Conservation (phyloP, 2,113 vertebrate genomes). For the Brachyhypopomus occidentalis region DNA sequence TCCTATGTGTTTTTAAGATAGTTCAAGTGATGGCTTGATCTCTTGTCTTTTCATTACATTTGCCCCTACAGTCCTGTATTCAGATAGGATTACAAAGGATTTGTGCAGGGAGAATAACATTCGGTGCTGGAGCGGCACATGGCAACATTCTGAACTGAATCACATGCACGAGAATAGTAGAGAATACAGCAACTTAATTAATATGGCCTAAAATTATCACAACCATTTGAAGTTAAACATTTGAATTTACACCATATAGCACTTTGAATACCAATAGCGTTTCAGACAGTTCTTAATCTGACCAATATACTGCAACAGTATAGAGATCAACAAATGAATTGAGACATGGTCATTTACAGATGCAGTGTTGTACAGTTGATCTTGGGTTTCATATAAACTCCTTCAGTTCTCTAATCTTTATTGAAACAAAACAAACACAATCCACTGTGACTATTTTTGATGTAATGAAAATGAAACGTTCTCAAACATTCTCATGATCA, state of each 20-base stretch:
- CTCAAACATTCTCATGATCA: no score
- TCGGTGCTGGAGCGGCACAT: background rate
- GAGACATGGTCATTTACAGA: no score
- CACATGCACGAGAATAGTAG: background rate
- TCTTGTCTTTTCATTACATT: background rate
- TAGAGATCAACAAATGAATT: no score
- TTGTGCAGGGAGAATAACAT: slow-evolving; percentile 30
- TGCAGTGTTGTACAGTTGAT: no score
- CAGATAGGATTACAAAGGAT: slow-evolving; percentile 19
- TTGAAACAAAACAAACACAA: no score
- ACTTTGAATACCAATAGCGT: background rate
- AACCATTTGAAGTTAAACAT: background rate
- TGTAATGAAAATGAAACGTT: no score
- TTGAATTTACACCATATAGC: background rate
- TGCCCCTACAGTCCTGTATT: background rate
- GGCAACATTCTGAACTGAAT: background rate
- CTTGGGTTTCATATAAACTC: no score
- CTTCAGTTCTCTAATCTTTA: no score
- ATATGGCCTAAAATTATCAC: background rate
- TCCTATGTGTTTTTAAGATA: background rate
- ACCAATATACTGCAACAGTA: no score
- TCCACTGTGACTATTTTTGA: no score
- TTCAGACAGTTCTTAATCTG: no score
- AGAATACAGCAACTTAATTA: background rate
- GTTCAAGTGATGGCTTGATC: background rate